Conservation (phyloP, 2,113 vertebrate genomes). For the Condylura cristata region DNA sequence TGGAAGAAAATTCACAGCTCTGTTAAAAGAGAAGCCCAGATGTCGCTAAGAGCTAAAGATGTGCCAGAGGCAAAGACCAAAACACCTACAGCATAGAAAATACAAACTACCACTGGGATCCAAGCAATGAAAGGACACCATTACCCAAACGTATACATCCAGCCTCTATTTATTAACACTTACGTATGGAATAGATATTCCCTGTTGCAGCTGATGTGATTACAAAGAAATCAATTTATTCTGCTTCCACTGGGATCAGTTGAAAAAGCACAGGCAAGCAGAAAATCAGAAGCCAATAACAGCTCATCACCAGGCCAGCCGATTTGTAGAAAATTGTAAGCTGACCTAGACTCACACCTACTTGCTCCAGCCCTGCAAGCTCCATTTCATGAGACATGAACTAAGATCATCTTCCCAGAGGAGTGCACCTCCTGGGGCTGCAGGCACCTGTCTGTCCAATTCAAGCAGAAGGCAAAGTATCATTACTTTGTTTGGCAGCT, state of each 20-base stretch:
- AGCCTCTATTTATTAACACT: conserved; percentile 62
- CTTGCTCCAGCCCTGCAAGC: background rate
- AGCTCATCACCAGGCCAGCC: conserved; percentile 22
- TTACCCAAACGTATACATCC: background rate
- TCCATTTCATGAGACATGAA: background rate
- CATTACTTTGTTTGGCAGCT: conserved; percentile 57
- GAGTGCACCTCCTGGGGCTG: background rate
- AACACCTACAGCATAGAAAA: conserved; percentile 56
- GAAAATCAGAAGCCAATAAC: conserved; percentile 51
- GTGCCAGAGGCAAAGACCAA: conserved; percentile 62
- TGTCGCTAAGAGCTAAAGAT: conserved; percentile 65
- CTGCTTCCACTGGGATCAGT: conserved; percentile 55
- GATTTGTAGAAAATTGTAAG: background rate
- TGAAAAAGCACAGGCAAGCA: conserved; percentile 39
- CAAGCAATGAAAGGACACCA: conserved; percentile 28
- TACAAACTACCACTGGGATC: conserved; percentile 26
- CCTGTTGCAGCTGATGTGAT: conserved; percentile 74
- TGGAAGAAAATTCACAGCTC: conserved; percentile 58
- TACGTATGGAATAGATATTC: conserved; percentile 68
- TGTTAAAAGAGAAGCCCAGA: conserved; percentile 60
- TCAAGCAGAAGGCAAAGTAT: conserved; percentile 56
- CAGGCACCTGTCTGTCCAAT: conserved; percentile 52
- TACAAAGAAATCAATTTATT: conserved; percentile 73
- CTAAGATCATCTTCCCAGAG: background rate
- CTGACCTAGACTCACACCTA: background rate